Evolutionary conservation across 2,888 invertebrate genomes (phyloP), one percentile per base, ranked within the genome.

Genomic region (Hirtodrosophila cameraria): DNA sequence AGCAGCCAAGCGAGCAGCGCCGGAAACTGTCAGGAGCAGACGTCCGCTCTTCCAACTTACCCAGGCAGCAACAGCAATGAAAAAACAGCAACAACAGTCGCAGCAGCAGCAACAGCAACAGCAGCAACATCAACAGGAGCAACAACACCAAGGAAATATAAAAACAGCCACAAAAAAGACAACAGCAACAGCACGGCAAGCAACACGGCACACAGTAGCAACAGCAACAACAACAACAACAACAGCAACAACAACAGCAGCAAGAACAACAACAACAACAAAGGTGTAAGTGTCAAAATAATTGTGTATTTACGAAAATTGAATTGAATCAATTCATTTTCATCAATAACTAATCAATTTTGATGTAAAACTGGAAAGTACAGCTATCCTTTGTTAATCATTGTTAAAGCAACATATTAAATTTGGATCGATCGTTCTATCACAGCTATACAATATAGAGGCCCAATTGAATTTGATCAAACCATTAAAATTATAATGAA

Each of bases 241-340:
- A 60, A 28, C 27, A 53, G 41, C 52, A 68, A 45, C 69, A 78
- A 50, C 89, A 91, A 66, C 87, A 76, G 43, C 35, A 46, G 9
- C 35, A 49, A 16, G 13, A 30, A 1, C 35, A 79, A 54, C 48
- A 75, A 42, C 12, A 78, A 57, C 30, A 74, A 68, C 43, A 86
- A 78, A 60, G 71, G 63, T 30, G 80, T 80, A 63, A 82, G 74
- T 73, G 8, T 9, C 20, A 33, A 41, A 33, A 15, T 0, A 8
- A 13, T 33, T 6, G 25, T 25, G 5, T 8, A 9, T 9, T 5
- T n/a, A 6, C 0, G 1, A 20, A 13, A 25, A 20, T 20, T 5
- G 18, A 20, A 20, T 5, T 20, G 2, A 20, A 20, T 2, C 18
- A 20, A 20, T 20, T 20, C 18, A 20, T 3, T 5, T 20, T 9